Base-by-base conservation (phyloP, 2,888 invertebrate genomes). In the Liodrosophila aerea region DNA sequence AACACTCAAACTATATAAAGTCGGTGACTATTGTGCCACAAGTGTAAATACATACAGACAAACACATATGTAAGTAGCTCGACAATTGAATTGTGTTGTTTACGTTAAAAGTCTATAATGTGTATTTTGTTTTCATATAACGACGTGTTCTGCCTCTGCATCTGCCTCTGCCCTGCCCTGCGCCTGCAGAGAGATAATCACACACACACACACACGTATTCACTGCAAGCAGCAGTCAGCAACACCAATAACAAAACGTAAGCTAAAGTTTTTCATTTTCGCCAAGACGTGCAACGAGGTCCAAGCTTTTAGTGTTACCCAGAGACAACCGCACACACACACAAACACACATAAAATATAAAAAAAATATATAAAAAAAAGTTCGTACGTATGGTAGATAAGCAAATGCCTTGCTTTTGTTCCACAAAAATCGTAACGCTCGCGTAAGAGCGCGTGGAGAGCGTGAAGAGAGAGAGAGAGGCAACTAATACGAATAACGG, bases 201-300 rank as follows among this genome's bases (percentile, higher is more conserved):
- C 50, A 62, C 44, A 58, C 49, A 57, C 53, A 50, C 49, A 62
- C 47, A 62, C 44, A 59, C 41, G 56, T 34, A 61, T 22, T 4
- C 5, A 22, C 2, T 22, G 22, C 5, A 22, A 22, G 22, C 5
- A 22, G n/a, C n/a, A n/a, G n/a, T 22, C 5, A 5, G 3, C 22
- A 57, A 18, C 49, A 56, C 30, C 53, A 33, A 65, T 39, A 43
- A 61, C 56, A 70, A n/a, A n/a, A 78, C 64, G 85, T 78, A 78
- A 78, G 78, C 85, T 54, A 61, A 56, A 50, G 43, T 62, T 62
- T 59, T 63, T 65, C 41, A 49, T 59, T 59, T 59, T 68, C 65
- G 77, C 68, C 81, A 73, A 78, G 82, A 78, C 78, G 85, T 81
- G 83, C 67, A 71, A 53, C 71, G 44, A 29, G 30, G 39, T 36